Evolutionary conservation across 2,888 invertebrate genomes (phyloP).

Genomic region (Dastarcus helophoroides): DNA sequence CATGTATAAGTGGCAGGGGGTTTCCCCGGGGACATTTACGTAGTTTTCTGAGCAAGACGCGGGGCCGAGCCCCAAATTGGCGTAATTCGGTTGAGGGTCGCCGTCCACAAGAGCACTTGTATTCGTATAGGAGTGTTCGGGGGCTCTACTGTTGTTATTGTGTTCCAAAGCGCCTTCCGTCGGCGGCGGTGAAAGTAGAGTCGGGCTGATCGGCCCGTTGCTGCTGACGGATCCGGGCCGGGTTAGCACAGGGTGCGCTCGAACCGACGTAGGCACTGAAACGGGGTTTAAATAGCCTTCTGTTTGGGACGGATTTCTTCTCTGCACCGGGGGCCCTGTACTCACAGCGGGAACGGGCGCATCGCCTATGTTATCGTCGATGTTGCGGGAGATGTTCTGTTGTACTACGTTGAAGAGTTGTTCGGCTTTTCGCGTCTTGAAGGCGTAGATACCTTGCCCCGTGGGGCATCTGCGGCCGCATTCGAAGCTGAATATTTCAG

Average conservation of each 20-base stretch:
- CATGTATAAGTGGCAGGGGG: constrained; percentile 30
- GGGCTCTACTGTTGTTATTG: constrained; percentile 43
- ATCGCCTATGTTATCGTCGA: constrained; percentile 14
- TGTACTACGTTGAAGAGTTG: constrained; percentile 79
- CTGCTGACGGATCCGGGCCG: constrained; percentile 28
- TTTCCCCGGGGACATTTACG: constrained; percentile 16
- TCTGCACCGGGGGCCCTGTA: constrained; percentile 34
- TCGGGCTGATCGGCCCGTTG: constrained; percentile 33
- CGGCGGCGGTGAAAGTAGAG: constrained; percentile 22
- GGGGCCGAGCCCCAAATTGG: constrained; percentile 37
- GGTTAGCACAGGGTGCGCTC: constrained; percentile 9
- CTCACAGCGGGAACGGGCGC: constrained; percentile 24
- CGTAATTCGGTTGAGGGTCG: constrained; percentile 24
- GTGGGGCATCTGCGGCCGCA: constrained; percentile 77
- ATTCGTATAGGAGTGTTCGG: constrained; percentile 25
- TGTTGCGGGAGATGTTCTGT: constrained; percentile 56
- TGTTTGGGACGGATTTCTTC: constrained; percentile 35
- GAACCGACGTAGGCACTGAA: constrained; percentile 21
- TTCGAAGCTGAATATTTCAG: constrained; percentile 87
- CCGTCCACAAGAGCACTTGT: constrained; percentile 13
- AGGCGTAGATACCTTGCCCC: constrained; percentile 90
- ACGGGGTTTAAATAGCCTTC: constrained; percentile 42
- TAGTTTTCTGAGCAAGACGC: constrained; percentile 29
- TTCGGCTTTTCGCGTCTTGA: constrained; percentile 79
- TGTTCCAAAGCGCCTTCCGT: constrained; percentile 32